phyloP scores from a whole-genome alignment of 1,140 invertebrate genomes.

The Prorops nasuta region DNA sequence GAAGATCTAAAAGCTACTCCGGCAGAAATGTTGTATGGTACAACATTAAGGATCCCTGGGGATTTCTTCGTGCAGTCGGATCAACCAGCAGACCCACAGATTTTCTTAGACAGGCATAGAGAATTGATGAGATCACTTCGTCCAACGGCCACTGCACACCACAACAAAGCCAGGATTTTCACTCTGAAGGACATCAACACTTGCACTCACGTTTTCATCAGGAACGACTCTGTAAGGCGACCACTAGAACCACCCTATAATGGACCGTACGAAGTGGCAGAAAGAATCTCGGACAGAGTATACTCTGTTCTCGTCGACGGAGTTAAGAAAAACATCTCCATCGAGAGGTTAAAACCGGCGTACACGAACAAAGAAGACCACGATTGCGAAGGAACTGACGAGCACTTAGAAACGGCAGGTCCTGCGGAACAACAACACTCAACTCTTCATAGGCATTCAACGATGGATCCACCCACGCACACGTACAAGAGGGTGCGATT shows the following conservation, averaged over 20 bases:
- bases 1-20: too few relatives aligned
- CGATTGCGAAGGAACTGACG: too few relatives aligned
- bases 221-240: background rate
- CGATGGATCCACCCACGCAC: too few relatives aligned
- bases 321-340: background rate
- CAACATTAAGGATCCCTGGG: background rate
- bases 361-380: too few relatives aligned
- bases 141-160: too few relatives aligned
- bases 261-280: background rate
- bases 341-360: background rate
- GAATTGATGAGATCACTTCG: background rate
- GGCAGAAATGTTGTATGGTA: too few relatives aligned
- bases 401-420: too few relatives aligned
- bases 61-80: background rate
- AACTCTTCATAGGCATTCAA: too few relatives aligned
- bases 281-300: background rate
- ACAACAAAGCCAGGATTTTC: background rate
- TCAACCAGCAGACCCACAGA: background rate
- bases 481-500: too few relatives aligned
- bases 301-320: background rate
- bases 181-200: background rate
- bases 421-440: too few relatives aligned
- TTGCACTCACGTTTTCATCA: conserved; percentile 1
- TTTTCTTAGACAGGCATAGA: background rate
- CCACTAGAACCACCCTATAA: conserved; percentile 3